phyloP scores from a whole-genome alignment of 1,140 invertebrate species.

The Orussus abietinus region DNA sequence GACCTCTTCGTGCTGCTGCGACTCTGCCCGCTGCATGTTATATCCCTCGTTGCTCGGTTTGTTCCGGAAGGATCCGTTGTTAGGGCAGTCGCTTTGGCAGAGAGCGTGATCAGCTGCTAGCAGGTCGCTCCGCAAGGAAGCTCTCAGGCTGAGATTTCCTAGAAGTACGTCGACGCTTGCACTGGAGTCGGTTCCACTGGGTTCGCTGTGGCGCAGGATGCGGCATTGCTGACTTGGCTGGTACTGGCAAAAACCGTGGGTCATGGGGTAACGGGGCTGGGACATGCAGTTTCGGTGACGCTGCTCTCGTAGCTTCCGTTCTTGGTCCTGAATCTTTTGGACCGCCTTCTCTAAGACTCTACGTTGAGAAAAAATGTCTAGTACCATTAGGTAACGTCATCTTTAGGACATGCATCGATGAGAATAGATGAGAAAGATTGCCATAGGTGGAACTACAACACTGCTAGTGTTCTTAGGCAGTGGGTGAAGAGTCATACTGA shows the following conservation, averaged over 20 bases:
- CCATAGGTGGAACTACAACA: no score
- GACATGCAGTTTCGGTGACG: conserved; percentile 16
- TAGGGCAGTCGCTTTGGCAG: conserved; percentile 27
- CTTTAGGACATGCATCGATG: no score
- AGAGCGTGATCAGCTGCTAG: conserved; percentile 30
- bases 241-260: conserved; percentile 21
- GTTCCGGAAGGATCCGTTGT: conserved; percentile 9
- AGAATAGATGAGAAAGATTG: no score
- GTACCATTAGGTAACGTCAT: not conserved
- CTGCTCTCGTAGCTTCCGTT: conserved; percentile 13
- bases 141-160: conserved; percentile 39
- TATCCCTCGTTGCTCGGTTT: no score
- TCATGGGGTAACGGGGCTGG: conserved; percentile 24
- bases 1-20: no score
- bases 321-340: conserved; percentile 25
- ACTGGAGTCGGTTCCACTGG: conserved; percentile 37
- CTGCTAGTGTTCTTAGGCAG: not conserved
- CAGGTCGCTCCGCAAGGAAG: conserved; percentile 38
- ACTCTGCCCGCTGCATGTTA: no score
- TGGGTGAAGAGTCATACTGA: not conserved
- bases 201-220: conserved; percentile 30
- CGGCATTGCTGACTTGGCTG: conserved; percentile 23
- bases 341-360: conserved; percentile 26
- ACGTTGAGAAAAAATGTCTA: not conserved
- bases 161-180: conserved; percentile 41